Base-by-base conservation (phyloP, 2,113 vertebrate genomes). In the Colinus virginianus region DNA sequence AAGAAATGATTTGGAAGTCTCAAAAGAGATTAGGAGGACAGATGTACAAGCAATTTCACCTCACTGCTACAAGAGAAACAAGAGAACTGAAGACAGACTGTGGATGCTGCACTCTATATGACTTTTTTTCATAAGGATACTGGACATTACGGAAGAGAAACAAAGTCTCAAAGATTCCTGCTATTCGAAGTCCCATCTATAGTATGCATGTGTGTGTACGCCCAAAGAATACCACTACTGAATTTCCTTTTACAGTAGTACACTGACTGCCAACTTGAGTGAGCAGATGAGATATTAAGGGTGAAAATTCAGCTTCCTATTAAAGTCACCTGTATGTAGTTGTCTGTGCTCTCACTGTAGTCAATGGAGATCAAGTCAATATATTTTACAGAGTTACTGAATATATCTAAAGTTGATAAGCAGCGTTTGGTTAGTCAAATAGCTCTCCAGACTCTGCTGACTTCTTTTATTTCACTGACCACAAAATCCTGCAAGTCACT, bases 71-170 rank as follows among this genome's bases (percentile, higher is more conserved):
- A 90, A 93, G 62, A 91, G 38, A 90, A 86, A 85, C 15, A 32
- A 91, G 43, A 91, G 49, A 93, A 93, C 56, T 61, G 43, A 95
- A 91, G 91, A 91, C 14, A 61, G 13, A 21, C 56, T 32, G 71
- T 1, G 11, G 76, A 95, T 81, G 71, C 23, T 88, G n/a, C 1
- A 3, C 38, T 74, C 71, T 26, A 6, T 30, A 43, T 8, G 19
- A 12, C 48, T 80, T 69, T 40, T 70, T 70, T 22, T 83, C 21
- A 4, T 42, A 85, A 83, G 38, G 68, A 87, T 23, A 90, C 13
- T n/a, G 38, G 45, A 59, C 25, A 66, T 43, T 69, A 78, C 13
- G 46, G 42, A 38, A 83, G 22, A 68, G 28, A 77, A 5, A 38
- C 4, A 2, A 85, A 88, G 43, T 26, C 32, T 69, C 34, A 67